A percentile compares a stretch with the other conserved stretches of the same genome.
These are phyloP conservation scores for Agrypnus murinus DNA, from an alignment of 2,888 invertebrate genomes.

Conservation along the genomic window DNA sequence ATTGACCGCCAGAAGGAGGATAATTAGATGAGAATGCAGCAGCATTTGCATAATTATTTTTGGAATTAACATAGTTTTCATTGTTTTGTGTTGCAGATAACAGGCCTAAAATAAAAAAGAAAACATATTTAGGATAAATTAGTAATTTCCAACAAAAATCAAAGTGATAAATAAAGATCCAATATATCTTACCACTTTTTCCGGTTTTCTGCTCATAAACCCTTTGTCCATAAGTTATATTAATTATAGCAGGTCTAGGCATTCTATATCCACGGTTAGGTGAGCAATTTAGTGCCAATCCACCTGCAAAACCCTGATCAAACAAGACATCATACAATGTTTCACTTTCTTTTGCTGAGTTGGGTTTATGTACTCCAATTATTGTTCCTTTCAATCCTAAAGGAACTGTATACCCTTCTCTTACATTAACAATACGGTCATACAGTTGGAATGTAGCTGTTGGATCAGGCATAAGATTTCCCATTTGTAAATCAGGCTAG, in stretches of 20 bases:
- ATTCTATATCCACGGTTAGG: slow-evolving; percentile 74
- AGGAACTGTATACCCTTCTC: slow-evolving; percentile 85
- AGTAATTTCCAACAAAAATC: neutral
- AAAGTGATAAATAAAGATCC: neutral
- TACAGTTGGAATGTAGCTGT: slow-evolving; percentile 80
- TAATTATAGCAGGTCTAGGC: slow-evolving; percentile 74
- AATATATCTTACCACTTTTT: slow-evolving; percentile 58
- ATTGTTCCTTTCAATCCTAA: slow-evolving; percentile 90
- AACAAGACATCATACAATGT: slow-evolving; percentile 85
- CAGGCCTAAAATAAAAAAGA: slow-evolving; percentile 6
- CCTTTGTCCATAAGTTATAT: slow-evolving; percentile 75
- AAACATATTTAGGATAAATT: neutral
- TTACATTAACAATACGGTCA: slow-evolving; percentile 89
- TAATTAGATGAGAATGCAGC: slow-evolving; percentile 16
- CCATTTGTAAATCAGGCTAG: slow-evolving; percentile 70
- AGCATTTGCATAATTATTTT: neutral
- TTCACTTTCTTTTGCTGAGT: slow-evolving; percentile 66
- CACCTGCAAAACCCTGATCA: slow-evolving; percentile 84
- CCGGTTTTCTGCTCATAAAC: slow-evolving; percentile 61
- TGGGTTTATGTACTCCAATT: slow-evolving; percentile 76
- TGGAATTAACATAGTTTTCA: slow-evolving; percentile 1
- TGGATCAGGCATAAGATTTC: slow-evolving; percentile 79
- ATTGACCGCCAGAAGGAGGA: neutral
- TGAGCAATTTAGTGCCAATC: slow-evolving; percentile 73
- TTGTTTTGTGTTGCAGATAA: neutral